Base-by-base conservation (phyloP, 2,888 invertebrate genomes). In the Mellilla xanthometata region DNA sequence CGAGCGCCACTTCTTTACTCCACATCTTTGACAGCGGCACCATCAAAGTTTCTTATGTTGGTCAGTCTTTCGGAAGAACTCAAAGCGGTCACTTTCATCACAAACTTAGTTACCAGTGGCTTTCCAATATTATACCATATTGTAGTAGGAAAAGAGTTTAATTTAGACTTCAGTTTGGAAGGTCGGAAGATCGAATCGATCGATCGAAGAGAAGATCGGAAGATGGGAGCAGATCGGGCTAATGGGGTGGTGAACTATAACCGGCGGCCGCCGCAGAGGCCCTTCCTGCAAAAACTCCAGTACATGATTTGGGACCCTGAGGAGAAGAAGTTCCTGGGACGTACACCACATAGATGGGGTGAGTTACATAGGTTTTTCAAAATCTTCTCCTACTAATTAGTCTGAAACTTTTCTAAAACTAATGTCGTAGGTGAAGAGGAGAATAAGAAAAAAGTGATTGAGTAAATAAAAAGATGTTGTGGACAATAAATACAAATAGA, bases 271-370 rank as follows among this genome's bases (percentile, higher is more conserved):
- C 82, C 81, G 0, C 68, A 85, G 43, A 55, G 86, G 3, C 87
- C 88, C 3, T 72, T 82, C 50, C 62, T 85, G 22, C 78, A 87
- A 62, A 68, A 62, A 49, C 58, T 88, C 39, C 68, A 76, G 54
- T 87, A 86, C 36, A 78, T 73, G 22, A 93, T 95, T 56, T 92
- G 92, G 65, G 91, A 94, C 59, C 78, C 91, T 0, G 86, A 90
- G 36, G 90, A 92, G 22, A 90, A 92, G 28, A 93, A 92, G 11
- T 88, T 93, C 48, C 72, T 93, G 49, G 93, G 93, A 2, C 85
- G 93, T 36, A 92, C 93, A 31, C 84, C 88, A 10, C 76, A 81
- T 49, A 86, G 93, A 75, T 94, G 94, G 94, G 93, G 94, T 94
- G 80, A 93, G 92, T 62, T 7, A 7, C 2, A 7, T 24, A 1